phyloP scores from a whole-genome alignment of 2,888 invertebrate species.

The Eupithecia dodoneata region DNA sequence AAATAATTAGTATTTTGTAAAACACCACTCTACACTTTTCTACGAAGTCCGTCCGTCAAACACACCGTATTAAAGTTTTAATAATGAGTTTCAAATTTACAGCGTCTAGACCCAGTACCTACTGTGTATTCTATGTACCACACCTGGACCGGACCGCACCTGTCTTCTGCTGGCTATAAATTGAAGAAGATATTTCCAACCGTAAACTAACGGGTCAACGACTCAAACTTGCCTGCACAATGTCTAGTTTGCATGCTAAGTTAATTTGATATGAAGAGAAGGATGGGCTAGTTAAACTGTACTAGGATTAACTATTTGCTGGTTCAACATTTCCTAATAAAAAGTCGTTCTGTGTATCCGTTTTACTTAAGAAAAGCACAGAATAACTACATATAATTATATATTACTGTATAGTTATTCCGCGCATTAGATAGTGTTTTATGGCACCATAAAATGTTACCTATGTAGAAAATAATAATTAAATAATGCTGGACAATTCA shows the following conservation, averaged over 20 bases:
- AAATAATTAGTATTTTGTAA: neutral
- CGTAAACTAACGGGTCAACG: neutral
- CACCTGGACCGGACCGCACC: slow-evolving; percentile 31
- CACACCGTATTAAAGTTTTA: slow-evolving; percentile 61
- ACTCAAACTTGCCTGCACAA: neutral
- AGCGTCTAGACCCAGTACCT: slow-evolving; percentile 66
- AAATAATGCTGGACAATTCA: too few relatives aligned
- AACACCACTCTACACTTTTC: slow-evolving; percentile 20
- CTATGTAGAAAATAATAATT: too few relatives aligned
- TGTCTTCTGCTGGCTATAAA: slow-evolving; percentile 37
- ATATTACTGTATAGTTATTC: too few relatives aligned
- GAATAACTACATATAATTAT: too few relatives aligned
- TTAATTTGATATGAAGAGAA: slow-evolving; percentile 4
- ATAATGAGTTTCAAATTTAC: slow-evolving; percentile 68
- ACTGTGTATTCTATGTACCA: slow-evolving; percentile 16
- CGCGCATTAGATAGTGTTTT: too few relatives aligned
- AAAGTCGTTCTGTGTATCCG: too few relatives aligned
- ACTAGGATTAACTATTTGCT: too few relatives aligned
- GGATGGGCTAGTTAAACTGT: too few relatives aligned
- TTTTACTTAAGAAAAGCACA: too few relatives aligned
- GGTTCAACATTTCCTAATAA: too few relatives aligned
- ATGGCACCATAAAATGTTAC: too few relatives aligned
- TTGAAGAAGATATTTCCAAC: slow-evolving; percentile 22
- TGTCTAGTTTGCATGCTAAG: neutral
- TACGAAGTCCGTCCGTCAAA: slow-evolving; percentile 47